phyloP scores from a whole-genome alignment of 23 tunicate genomes.

The Halocynthia aurantium region DNA sequence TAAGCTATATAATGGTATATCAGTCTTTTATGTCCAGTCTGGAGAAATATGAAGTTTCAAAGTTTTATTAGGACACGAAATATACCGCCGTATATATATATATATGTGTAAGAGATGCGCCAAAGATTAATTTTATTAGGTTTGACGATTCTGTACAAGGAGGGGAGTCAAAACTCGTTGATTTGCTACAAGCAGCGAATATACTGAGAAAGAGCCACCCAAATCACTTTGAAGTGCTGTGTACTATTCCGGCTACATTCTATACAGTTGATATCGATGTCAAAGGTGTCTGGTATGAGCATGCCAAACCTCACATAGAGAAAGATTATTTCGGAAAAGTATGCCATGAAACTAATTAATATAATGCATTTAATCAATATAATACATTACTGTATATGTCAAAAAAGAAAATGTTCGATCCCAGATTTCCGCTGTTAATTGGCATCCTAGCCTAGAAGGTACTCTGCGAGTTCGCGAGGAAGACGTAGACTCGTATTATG shows the following conservation, averaged over 20 bases:
- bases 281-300: not conserved
- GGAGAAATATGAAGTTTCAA: no score
- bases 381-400: not conserved
- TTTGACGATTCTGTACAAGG: constrained; percentile 30
- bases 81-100: no score
- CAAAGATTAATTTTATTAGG: constrained; percentile 1
- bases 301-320: not conserved
- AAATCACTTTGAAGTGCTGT: constrained; percentile 18
- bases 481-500: not conserved
- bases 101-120: no score
- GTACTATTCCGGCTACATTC: constrained; percentile 18
- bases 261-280: constrained; percentile 19
- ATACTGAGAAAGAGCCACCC: constrained; percentile 23
- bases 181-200: constrained; percentile 30
- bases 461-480: not conserved
- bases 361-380: no score
- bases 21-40: not conserved
- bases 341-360: no score
- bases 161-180: constrained; percentile 33
- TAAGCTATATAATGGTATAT: no score
- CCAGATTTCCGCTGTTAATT: constrained; percentile 1
- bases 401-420: not conserved
- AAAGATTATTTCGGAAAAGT: constrained; percentile 5
- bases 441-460: not conserved
- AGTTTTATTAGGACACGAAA: no score